Conservation (phyloP, 2,888 invertebrate genomes). For the Penaeus monodon region DNA sequence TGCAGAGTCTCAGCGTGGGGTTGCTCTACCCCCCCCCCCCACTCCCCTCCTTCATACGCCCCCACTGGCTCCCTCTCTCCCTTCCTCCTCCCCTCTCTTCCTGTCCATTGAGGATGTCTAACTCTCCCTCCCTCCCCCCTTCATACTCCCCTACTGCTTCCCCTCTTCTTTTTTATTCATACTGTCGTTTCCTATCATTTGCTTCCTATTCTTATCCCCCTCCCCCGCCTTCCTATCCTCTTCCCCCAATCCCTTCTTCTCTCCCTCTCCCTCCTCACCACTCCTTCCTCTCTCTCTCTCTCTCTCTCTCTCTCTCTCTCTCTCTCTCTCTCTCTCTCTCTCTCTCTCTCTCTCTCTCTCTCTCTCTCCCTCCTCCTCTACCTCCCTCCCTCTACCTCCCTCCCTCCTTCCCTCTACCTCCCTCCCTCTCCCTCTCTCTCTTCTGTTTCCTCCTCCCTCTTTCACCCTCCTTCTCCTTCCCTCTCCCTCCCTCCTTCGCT, state of each 20-base stretch:
- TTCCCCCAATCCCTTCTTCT: neutral
- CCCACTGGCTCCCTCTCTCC: neutral
- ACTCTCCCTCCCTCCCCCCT: neutral
- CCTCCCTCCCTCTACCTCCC: slow-evolving; percentile 4
- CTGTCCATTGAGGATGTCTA: neutral
- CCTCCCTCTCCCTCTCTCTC: neutral
- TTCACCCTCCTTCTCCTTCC: neutral
- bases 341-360: neutral
- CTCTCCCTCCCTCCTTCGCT: slow-evolving; percentile 7
- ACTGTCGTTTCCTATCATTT: too few species aligned
- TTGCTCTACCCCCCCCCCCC: neutral
- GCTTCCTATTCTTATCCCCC: neutral
- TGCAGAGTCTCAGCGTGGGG: too few species aligned
- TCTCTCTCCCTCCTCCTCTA: neutral
- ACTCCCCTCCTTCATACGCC: neutral
- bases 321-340: slow-evolving; percentile 4
- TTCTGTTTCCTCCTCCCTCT: neutral
- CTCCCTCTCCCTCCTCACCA: slow-evolving; percentile 12
- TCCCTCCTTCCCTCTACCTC: neutral
- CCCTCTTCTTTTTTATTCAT: too few species aligned
- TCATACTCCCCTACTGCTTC: neutral
- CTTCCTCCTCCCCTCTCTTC: neutral
- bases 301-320: neutral
- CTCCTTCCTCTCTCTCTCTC: neutral
- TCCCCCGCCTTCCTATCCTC: slow-evolving; percentile 14